phyloP scores from a whole-genome alignment of 2,113 vertebrate species.

The Meriones unguiculatus region DNA sequence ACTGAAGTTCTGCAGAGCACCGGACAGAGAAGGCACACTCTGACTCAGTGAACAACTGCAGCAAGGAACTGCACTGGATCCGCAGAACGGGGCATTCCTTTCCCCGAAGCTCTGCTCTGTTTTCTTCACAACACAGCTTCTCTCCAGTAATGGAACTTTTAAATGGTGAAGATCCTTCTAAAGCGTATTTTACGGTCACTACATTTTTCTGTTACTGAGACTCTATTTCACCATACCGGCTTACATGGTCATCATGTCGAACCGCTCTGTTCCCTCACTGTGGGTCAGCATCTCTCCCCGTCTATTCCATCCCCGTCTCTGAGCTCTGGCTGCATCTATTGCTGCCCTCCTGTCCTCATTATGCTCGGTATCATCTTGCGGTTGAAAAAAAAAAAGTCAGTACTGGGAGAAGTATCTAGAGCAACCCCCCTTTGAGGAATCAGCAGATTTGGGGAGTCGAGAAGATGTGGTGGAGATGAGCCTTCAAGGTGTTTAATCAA shows the following conservation, averaged over 20 bases:
- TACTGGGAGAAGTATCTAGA: neutral
- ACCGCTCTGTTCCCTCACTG: neutral
- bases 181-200: neutral
- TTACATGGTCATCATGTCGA: neutral
- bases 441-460: constrained; percentile 37
- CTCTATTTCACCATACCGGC: neutral
- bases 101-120: neutral
- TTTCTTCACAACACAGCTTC: neutral
- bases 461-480: neutral
- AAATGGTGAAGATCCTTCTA: constrained; percentile 1
- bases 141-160: neutral
- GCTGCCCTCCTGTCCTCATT: neutral
- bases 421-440: neutral
- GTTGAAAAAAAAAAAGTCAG: constrained; percentile 3
- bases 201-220: neutral
- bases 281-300: neutral
- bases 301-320: neutral
- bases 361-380: neutral
- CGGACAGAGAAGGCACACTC: neutral
- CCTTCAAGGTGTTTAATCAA: constrained; percentile 40
- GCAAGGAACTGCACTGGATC: neutral
- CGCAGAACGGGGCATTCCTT: neutral
- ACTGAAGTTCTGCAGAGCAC: neutral
- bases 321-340: neutral
- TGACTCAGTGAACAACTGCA: neutral